These are phyloP conservation scores for Halictus ligatus DNA, from an alignment of 2,888 invertebrate species.

Conservation along the genomic window DNA sequence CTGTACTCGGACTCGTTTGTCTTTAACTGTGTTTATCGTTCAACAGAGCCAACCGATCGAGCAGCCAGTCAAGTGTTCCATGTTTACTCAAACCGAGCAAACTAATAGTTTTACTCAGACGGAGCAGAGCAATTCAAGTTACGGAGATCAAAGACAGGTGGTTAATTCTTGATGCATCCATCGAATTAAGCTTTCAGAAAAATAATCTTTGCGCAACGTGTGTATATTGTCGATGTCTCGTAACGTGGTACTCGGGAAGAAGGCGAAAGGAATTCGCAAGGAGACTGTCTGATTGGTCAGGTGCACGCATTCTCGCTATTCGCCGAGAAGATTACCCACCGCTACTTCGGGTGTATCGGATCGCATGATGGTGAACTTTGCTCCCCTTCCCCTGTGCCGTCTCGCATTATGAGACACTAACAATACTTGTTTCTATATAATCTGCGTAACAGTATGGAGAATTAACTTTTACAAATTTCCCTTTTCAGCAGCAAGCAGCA, in stretches of 20 bases:
- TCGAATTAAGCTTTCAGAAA: constrained; percentile 32
- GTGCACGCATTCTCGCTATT: too few relatives aligned
- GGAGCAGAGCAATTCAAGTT: constrained; percentile 81
- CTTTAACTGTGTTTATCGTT: constrained; percentile 64
- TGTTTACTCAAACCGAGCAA: constrained; percentile 82
- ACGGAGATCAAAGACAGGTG: constrained; percentile 81
- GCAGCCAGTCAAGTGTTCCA: constrained; percentile 81
- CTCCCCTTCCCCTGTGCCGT: too few relatives aligned
- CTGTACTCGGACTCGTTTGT: not conserved
- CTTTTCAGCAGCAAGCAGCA: constrained; percentile 72
- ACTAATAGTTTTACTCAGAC: constrained; percentile 81
- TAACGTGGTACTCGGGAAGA: not conserved
- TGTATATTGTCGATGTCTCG: not conserved
- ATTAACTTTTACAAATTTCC: constrained; percentile 30
- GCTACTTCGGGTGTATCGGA: too few relatives aligned
- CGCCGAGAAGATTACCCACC: too few relatives aligned
- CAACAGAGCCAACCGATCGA: constrained; percentile 76
- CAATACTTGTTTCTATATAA: constrained; percentile 18
- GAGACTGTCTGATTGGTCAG: too few relatives aligned
- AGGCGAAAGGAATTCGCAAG: too few relatives aligned
- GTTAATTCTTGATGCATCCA: constrained; percentile 36
- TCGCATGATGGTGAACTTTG: too few relatives aligned
- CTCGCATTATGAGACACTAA: too few relatives aligned
- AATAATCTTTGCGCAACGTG: not conserved
- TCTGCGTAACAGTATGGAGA: not conserved